Base-by-base conservation (phyloP, 2,113 vertebrate species). In the Choloepus hoffmanni region DNA sequence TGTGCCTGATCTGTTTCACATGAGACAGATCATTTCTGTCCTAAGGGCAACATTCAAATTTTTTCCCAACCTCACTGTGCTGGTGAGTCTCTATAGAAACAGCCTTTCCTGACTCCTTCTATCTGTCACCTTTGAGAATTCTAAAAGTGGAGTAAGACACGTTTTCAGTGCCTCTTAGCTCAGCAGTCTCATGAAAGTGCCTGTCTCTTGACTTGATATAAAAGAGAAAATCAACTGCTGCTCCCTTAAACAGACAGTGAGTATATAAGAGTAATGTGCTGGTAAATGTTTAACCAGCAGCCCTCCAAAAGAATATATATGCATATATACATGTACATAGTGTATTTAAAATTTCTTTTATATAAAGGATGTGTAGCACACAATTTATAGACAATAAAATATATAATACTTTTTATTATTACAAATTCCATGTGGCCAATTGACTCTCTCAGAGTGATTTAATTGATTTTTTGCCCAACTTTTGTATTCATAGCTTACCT, bases 201-300 rank as follows among this genome's bases (percentile, higher is more conserved):
- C 53, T 19, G 23, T 62, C 26, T 92, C 79, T 53, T 73, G 14
- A 73, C 16, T 24, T 74, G 30, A 90, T 21, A 33, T 50, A 15
- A 68, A 92, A 65, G 19, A 95, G 19, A 58, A 95, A 86, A 45
- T 79, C 70, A 84, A n/a, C 23, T 94, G 36, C 18, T 11, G 67
- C 60, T 10, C n/a, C 15, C 24, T 82, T 45, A 5, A 5, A 21
- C 0, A 85, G 18, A 74, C 0, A 85, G 15, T 83, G 55, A 40
- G 3, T 78, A 4, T 74, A 16, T 4, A 7, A 74, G 45, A 40
- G 13, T 33, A n/a, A 18, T 68, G 2, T 73, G 5, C 19, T 58
- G 9, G 18, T 88, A 65, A 95, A 85, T 53, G 65, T 89, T 65
- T 92, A 89, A 65, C 21, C 76, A 78, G 68, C 53, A 83, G 19